Evolutionary conservation across 2,888 invertebrate species (phyloP).

Genomic region (Hypena proboscidalis): DNA sequence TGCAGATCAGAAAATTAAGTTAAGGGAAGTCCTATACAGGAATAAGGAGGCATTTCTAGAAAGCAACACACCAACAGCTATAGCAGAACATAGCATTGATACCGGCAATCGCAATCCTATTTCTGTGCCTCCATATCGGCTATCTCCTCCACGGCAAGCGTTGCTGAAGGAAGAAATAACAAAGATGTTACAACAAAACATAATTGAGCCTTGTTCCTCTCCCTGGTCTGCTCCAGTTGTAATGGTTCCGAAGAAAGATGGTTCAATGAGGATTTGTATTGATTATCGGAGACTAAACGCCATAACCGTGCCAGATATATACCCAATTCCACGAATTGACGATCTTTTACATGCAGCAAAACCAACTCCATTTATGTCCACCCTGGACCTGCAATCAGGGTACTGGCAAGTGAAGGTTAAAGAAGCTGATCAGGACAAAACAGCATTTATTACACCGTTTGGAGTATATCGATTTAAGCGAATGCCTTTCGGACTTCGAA

Average conservation of each 20-base stretch:
- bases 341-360: conserved; percentile 44
- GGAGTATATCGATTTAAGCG: conserved; percentile 48
- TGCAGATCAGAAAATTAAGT: too few species aligned
- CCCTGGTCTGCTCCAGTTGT: conserved; percentile 58
- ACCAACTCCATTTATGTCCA: conserved; percentile 37
- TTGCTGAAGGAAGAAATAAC: conserved; percentile 44
- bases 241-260: conserved; percentile 52
- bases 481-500: conserved; percentile 50
- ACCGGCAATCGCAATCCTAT: conserved; percentile 8
- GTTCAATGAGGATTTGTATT: conserved; percentile 47
- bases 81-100: conserved; percentile 5
- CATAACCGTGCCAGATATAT: conserved; percentile 42
- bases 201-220: conserved; percentile 50
- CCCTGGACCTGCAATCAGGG: conserved; percentile 42
- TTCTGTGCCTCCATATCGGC: conserved; percentile 7
- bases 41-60: too few species aligned
- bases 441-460: conserved; percentile 52
- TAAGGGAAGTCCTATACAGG: too few species aligned
- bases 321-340: conserved; percentile 61
- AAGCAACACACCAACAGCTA: too few species aligned
- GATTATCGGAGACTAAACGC: conserved; percentile 49
- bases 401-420: conserved; percentile 45
- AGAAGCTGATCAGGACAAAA: conserved; percentile 44
- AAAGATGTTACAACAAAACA: conserved; percentile 44
- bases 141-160: too few species aligned